Evolutionary conservation across 2,113 vertebrate species (phyloP).

Genomic region (Edolisoma coerulescens): DNA sequence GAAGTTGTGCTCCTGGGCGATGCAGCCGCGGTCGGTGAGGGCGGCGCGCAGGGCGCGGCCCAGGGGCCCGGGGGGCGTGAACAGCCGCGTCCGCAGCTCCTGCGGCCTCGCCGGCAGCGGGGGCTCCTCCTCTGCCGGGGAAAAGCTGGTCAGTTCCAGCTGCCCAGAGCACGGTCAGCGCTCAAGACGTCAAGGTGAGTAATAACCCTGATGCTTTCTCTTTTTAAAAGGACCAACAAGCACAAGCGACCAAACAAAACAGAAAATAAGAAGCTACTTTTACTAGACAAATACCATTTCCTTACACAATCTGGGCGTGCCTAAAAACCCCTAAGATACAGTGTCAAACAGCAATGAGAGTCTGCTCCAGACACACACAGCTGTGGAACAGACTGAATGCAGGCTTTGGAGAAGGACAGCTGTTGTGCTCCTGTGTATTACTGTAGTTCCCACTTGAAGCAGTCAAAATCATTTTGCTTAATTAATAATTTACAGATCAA

Average conservation of each 20-base stretch:
- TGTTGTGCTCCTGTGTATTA: background rate
- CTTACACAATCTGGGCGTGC: background rate
- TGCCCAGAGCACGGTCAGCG: background rate
- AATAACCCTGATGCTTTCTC: background rate
- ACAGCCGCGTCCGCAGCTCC: conserved; percentile 44
- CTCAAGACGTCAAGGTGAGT: background rate
- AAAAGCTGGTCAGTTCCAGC: background rate
- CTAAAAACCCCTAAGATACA: background rate
- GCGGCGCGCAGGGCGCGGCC: conserved; percentile 19
- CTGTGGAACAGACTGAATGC: background rate
- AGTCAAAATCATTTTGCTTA: background rate
- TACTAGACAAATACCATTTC: background rate
- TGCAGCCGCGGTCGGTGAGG: conserved; percentile 59
- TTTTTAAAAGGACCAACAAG: background rate
- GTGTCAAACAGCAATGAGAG: background rate
- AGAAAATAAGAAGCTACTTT: background rate
- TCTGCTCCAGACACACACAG: background rate
- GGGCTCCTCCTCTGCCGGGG: conserved; percentile 42
- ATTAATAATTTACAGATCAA: background rate
- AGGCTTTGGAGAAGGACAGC: background rate
- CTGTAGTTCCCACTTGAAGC: background rate
- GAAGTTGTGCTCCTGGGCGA: conserved; percentile 65
- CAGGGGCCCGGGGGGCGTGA: conserved; percentile 12
- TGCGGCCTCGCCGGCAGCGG: background rate
- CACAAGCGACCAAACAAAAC: background rate